Conservation (phyloP, 2,797 vertebrate genomes). For the Gymnocypris eckloni region DNA sequence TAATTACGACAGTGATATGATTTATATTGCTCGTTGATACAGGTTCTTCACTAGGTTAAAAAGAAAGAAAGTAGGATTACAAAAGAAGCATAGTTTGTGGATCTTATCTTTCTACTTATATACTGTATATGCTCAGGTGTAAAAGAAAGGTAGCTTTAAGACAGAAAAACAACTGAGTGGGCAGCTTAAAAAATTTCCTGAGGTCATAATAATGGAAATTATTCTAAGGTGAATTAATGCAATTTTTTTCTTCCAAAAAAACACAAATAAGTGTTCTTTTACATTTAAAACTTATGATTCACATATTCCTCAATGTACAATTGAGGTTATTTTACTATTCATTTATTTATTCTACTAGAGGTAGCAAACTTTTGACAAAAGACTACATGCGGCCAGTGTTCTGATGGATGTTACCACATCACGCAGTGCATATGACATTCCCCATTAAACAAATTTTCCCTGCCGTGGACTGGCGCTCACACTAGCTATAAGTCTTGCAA, state of each 20-base stretch:
- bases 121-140: neutral
- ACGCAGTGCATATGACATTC: conserved; percentile 58
- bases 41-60: conserved; percentile 18
- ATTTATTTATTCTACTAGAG: too few relatives aligned
- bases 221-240: neutral
- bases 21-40: conserved; percentile 71
- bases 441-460: conserved; percentile 64
- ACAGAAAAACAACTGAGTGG: neutral
- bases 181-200: neutral
- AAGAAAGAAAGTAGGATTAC: conserved; percentile 53
- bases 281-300: neutral
- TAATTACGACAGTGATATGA: conserved; percentile 79
- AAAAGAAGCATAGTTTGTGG: conserved; percentile 65
- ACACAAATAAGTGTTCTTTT: neutral
- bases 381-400: conserved; percentile 18
- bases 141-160: conserved; percentile 5
- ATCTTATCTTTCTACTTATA: conserved; percentile 75
- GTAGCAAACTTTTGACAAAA: neutral
- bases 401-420: conserved; percentile 53
- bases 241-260: neutral
- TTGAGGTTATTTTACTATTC: neutral
- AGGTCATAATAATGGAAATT: neutral
- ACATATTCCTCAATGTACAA: neutral
- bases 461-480: conserved; percentile 59
- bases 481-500: conserved; percentile 61